Evolutionary conservation across 1,140 invertebrate genomes (phyloP).

Genomic region (Adelges cooleyi): DNA sequence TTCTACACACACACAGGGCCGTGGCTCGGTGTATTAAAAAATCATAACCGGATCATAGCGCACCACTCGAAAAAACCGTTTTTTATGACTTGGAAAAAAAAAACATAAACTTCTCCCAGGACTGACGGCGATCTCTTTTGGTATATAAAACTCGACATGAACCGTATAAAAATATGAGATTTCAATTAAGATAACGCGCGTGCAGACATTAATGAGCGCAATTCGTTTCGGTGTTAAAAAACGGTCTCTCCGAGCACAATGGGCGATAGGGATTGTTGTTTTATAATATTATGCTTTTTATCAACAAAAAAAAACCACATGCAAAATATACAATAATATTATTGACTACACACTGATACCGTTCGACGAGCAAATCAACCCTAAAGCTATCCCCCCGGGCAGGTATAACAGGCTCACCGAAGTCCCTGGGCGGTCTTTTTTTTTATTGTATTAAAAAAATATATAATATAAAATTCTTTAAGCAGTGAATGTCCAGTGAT

Average conservation of each 20-base stretch:
- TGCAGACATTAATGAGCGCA: slow-evolving; percentile 24
- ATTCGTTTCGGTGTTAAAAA: slow-evolving; percentile 21
- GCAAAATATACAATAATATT: too few species aligned
- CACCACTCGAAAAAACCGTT: neutral
- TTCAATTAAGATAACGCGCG: slow-evolving; percentile 25
- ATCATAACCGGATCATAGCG: slow-evolving; percentile 11
- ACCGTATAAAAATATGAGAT: slow-evolving; percentile 24
- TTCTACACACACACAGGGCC: neutral
- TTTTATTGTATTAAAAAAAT: too few species aligned
- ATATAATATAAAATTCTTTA: too few species aligned
- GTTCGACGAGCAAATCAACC: too few species aligned
- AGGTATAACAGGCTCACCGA: too few species aligned
- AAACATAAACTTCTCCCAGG: neutral
- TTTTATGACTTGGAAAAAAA: neutral
- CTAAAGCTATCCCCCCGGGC: too few species aligned
- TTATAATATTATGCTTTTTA: too few species aligned
- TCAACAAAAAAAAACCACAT: too few species aligned
- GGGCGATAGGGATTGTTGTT: too few species aligned
- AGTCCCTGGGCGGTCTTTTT: too few species aligned
- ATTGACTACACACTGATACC: too few species aligned
- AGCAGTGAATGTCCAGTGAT: too few species aligned
- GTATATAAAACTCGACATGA: neutral
- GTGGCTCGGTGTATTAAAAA: slow-evolving; percentile 12
- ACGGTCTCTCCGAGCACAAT: neutral
- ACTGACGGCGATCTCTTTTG: neutral